Base-by-base conservation (phyloP, 2,113 vertebrate species). In the Microtus pennsylvanicus region DNA sequence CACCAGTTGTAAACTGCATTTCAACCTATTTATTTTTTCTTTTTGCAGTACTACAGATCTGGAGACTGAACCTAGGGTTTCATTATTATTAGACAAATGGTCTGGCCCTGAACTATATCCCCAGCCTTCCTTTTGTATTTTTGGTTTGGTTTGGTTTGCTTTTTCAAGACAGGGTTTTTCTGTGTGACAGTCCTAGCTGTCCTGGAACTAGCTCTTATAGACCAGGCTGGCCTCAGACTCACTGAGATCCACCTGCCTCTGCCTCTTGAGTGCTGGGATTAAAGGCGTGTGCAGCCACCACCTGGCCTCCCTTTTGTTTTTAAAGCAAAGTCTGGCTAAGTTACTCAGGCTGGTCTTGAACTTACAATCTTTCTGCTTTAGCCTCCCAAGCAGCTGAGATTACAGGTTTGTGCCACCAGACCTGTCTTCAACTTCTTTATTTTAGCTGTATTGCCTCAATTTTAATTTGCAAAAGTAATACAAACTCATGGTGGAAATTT, bases 1-100 rank as follows among this genome's bases (percentile, higher is more conserved):
- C 0, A 9, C 80, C 3, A 0, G 4, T 58, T 78, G 63, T 4
- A 6, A 42, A 33, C 0, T 21, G 3, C 7, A 33, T 63, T 50
- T 70, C 30, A 89, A 26, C 22, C 17, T 72, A 26, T 88, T 21
- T 58, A 58, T 7, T 58, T 58, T 67, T 65, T 47, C 82, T 67
- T 47, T 35, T 52, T 35, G 9, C 0, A 38, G 86, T 38, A 74
- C 69, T 55, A 72, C 69, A 58, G 13, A 58, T 28, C 50, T 58
- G 50, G n/a, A 38, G 26, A 38, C 47, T 30, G 35, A 74, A 58
- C 69, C 50, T 42, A 74, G n/a, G 69, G 35, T 74, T 55, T 74
- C 52, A 74, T 58, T 38, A 83, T 38, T 74, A 35, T 17, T 10
- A 42, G 50, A 38, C 35, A 83, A 61, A 58, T 22, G 3, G 26